Conservation (phyloP, 2,888 invertebrate genomes). For the Drosophila mimetica region DNA sequence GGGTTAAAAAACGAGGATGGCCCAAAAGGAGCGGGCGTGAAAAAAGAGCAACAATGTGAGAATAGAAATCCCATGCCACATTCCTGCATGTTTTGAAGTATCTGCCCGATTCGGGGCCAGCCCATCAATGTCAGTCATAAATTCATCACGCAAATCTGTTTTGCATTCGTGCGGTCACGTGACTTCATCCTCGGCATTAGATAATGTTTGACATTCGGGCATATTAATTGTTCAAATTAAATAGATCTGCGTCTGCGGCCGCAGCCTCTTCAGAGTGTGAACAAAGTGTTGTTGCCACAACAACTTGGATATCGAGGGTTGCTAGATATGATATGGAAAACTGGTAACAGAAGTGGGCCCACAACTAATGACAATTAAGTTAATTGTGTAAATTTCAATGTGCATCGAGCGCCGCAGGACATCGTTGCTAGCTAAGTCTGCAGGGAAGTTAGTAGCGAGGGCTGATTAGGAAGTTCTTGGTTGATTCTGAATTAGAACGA, state of each 20-base stretch:
- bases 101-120: conserved; percentile 26
- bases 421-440: conserved; percentile 28
- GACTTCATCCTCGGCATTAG: conserved; percentile 62
- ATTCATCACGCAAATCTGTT: conserved; percentile 80
- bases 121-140: conserved; percentile 80
- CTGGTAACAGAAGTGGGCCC: conserved; percentile 54
- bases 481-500: too few species aligned
- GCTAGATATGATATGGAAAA: background rate
- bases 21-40: conserved; percentile 64
- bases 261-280: conserved; percentile 34
- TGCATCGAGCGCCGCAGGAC: conserved; percentile 63
- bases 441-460: conserved; percentile 22
- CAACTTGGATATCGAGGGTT: conserved; percentile 9
- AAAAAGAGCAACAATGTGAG: conserved; percentile 72
- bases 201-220: conserved; percentile 70
- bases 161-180: conserved; percentile 77
- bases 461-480: background rate
- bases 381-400: conserved; percentile 73
- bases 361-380: conserved; percentile 74
- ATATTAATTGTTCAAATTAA: conserved; percentile 78
- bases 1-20: conserved; percentile 62
- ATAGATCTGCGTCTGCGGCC: conserved; percentile 54
- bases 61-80: conserved; percentile 11
- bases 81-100: conserved; percentile 59
- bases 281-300: conserved; percentile 39